phyloP scores from a whole-genome alignment of 2,888 invertebrate genomes.

The Nipponacmea schrenckii region DNA sequence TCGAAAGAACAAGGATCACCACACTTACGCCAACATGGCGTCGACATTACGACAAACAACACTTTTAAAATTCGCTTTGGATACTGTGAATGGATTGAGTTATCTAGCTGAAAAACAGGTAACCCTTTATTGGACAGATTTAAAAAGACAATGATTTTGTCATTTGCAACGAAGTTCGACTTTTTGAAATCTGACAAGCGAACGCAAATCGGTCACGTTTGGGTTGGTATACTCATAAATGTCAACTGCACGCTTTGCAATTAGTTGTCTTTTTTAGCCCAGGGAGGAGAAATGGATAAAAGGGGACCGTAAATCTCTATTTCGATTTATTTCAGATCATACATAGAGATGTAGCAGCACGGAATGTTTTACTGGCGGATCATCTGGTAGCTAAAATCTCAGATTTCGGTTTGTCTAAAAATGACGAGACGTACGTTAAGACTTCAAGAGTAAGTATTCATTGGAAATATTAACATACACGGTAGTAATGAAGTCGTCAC shows the following conservation, averaged over 20 bases:
- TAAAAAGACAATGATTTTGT: too few species aligned
- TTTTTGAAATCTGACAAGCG: too few species aligned
- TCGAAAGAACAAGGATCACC: conserved; percentile 45
- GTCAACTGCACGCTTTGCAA: too few species aligned
- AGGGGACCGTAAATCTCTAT: background rate
- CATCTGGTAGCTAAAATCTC: conserved; percentile 57
- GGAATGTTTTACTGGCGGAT: conserved; percentile 56
- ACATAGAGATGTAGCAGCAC: conserved; percentile 58
- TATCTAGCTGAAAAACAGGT: conserved; percentile 61
- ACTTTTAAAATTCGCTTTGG: conserved; percentile 50
- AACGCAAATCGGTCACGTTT: too few species aligned
- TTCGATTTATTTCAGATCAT: conserved; percentile 45
- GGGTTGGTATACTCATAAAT: too few species aligned
- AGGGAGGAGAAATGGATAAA: too few species aligned
- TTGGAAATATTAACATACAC: background rate
- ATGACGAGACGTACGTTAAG: conserved; percentile 62
- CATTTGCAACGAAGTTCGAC: too few species aligned
- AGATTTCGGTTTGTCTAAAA: conserved; percentile 60
- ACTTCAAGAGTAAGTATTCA: conserved; percentile 56
- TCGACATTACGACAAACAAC: conserved; percentile 44
- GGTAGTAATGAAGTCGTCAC: background rate
- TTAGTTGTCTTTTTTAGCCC: too few species aligned
- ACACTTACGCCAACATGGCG: conserved; percentile 47
- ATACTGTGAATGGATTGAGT: conserved; percentile 51
- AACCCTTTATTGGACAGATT: background rate